Evolutionary conservation across 35 echinoderm and acorn worm species (phyloP), one percentile per base, ranked within the genome.

Genomic region (Eucidaris tribuloides): DNA sequence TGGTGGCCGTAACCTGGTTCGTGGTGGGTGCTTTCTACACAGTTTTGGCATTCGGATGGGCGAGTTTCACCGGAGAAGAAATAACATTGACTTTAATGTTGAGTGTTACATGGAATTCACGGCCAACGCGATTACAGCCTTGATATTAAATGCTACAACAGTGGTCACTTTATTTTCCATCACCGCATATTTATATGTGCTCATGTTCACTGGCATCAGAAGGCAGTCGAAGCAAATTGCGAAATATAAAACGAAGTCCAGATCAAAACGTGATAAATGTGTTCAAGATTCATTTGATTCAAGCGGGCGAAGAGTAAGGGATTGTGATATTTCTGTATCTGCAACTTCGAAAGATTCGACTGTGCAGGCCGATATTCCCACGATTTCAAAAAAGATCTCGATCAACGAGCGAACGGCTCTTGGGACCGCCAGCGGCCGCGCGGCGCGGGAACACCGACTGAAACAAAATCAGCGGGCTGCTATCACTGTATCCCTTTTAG

Each of bases 401-500:
- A 40, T 50, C 1, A 23, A 7, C n/a, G 23, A 62, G 77, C 35
- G 15, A 64, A 20, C 30, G 9, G 13, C 20, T 24, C 60, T 0
- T 25, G 19, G 13, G 11, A 64, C 60, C 19, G 60, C 30, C 1
- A 64, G 11, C 60, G 60, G 24, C 30, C 60, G 13, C 13, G 9
- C 19, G 13, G 2, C 9, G 24, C 60, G 60, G 30, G 60, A 31
- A 7, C 13, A 2, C 19, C 7, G 84, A 40, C 20, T 58, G 15
- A 38, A 44, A 22, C 68, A 86, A 34, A n/a, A n/a, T n/a, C n/a
- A n/a, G n/a, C n/a, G n/a, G n/a, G n/a, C n/a, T n/a, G 85, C 85
- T 30, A 81, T 45, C 6, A 88, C 30, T 17, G 76, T 88, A 0
- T 54, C 65, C 3, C n/a, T 70, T 23, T 37, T 88, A 22, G 85